Evolutionary conservation across 1,140 invertebrate genomes (phyloP).

Genomic region (Artemia franciscana): DNA sequence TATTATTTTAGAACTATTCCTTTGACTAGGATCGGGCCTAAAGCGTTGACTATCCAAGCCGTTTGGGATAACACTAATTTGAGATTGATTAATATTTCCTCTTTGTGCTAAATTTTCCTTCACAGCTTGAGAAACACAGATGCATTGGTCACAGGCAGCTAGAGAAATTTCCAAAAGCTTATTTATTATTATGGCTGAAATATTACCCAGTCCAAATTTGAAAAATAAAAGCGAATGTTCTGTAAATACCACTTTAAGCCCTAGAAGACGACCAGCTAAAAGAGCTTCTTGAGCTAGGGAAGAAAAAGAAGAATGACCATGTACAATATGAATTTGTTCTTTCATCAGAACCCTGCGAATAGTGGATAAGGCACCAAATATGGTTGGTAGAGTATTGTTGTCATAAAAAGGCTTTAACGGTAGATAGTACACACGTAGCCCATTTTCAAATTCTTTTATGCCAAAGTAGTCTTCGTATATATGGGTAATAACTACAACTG

Average conservation of each 20-base stretch:
- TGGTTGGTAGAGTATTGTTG: conserved; percentile 78
- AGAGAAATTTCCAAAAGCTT: conserved; percentile 82
- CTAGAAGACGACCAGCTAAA: conserved; percentile 69
- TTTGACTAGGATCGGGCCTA: conserved; percentile 47
- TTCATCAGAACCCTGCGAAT: conserved; percentile 74
- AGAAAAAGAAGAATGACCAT: conserved; percentile 96
- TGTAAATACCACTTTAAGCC: conserved; percentile 79
- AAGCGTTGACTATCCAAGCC: conserved; percentile 85
- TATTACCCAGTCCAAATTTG: conserved; percentile 98
- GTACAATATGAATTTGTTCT: conserved; percentile 80
- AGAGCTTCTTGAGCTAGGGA: conserved; percentile 88
- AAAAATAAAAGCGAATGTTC: conserved; percentile 98
- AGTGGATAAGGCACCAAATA: conserved; percentile 69
- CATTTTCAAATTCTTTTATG: too few species aligned
- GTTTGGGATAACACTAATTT: conserved; percentile 96
- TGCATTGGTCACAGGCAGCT: conserved; percentile 74
- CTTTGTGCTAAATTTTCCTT: conserved; percentile 96
- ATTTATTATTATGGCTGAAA: conserved; percentile 92
- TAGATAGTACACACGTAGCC: conserved; percentile 85
- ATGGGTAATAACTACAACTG: conserved; percentile 88
- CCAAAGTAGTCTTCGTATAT: conserved; percentile 62
- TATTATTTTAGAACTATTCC: conserved; percentile 41
- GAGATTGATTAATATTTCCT: conserved; percentile 54
- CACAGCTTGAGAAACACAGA: conserved; percentile 92
- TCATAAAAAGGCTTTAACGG: conserved; percentile 87